Evolutionary conservation across 2,888 invertebrate species (phyloP), one percentile per base, ranked within the genome.

Genomic region (Tyria jacobaeae): DNA sequence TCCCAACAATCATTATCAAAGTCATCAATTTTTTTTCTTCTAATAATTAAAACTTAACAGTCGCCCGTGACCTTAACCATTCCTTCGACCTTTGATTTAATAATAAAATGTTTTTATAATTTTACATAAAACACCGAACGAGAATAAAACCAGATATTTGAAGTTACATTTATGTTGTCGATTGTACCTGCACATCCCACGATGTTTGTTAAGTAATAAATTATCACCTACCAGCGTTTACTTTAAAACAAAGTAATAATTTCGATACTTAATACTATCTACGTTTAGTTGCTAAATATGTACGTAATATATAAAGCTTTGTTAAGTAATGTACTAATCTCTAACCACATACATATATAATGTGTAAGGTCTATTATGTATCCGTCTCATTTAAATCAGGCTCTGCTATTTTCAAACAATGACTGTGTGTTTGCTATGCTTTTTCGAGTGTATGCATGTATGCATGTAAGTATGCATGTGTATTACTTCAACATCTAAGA

Each of bases 151-250:
- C 44, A 21, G 44, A 21, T 44, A 21, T 10, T 10, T 17, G 7
- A 5, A n/a, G 2, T 2, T 41, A n/a, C 21, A 53, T 12, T 44
- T 60, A 41, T 44, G 24, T 37, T 37, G 44, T 37, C 44, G 61
- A 49, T 57, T 47, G 21, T 53, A 57, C 41, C 12, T 25, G 31
- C 17, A 27, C 67, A 55, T 60, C 70, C 64, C 59, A 67, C 67
- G 39, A 34, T 21, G 31, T 31, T 56, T 39, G 27, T 31, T 58
- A 25, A 24, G 49, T 35, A 57, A 66, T 66, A 67, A 60, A 49
- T 64, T 59, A 67, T 64, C 66, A 60, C 64, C 67, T 64, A 67
- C 62, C 27, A 37, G 12, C 41, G 27, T 62, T 61, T 44, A 61
- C 61, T 49, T 50, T 12, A 3, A 56, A 35, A 59, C 57, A 35